A percentile compares a stretch with the other conserved stretches of the same genome.
Conservation (phyloP, 1,140 invertebrate species). For the Reticulitermes speratus region DNA sequence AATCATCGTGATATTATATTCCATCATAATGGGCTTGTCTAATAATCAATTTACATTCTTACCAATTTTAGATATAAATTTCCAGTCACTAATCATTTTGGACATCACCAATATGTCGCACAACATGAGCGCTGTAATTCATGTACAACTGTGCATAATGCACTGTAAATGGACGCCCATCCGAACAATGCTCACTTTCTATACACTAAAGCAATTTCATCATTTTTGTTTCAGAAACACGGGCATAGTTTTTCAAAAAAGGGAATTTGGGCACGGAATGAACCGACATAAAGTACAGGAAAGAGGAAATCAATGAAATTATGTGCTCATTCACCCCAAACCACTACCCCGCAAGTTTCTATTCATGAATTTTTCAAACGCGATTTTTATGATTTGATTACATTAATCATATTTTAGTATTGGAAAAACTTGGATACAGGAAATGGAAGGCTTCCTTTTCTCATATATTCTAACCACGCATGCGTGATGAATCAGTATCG, state of each 20-base stretch:
- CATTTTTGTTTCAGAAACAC: neutral
- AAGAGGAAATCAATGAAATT: neutral
- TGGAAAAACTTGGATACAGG: neutral
- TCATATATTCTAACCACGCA: neutral
- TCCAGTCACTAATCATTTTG: neutral
- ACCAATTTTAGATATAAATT: neutral
- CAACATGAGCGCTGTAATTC: neutral
- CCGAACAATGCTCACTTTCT: neutral
- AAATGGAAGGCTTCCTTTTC: neutral
- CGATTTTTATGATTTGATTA: neutral
- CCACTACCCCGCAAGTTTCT: neutral
- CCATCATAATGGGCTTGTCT: neutral
- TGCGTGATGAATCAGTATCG: neutral
- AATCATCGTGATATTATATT: neutral
- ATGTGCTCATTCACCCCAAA: neutral
- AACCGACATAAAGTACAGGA: neutral
- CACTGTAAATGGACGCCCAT: neutral
- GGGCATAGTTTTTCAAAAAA: no score
- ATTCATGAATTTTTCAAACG: neutral
- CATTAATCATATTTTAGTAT: conserved; percentile 15
- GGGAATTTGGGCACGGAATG: neutral
- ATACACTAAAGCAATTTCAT: neutral
- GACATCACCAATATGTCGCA: neutral
- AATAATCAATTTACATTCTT: neutral
- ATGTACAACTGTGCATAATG: conserved; percentile 5